These are phyloP conservation scores for Drosophila percnosoma DNA, from an alignment of 2,888 invertebrate genomes.

Conservation along the genomic window DNA sequence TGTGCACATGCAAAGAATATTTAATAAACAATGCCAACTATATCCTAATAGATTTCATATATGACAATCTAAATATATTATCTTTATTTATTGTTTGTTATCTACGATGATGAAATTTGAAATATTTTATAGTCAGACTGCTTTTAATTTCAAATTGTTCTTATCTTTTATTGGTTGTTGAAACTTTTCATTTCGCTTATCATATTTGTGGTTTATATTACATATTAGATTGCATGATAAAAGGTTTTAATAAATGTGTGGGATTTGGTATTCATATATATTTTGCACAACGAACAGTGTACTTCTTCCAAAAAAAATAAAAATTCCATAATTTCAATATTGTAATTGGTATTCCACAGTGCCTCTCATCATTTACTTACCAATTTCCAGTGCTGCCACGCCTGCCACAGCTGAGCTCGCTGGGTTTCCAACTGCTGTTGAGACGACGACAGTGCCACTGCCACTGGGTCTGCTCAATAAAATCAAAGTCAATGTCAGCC, in stretches of 20 bases:
- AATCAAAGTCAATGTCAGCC: constrained; percentile 82
- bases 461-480: constrained; percentile 64
- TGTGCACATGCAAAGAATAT: constrained; percentile 41
- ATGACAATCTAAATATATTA: neutral
- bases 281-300: neutral
- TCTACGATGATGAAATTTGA: neutral
- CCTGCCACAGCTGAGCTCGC: constrained; percentile 33
- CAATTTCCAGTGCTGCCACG: constrained; percentile 73
- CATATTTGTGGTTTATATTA: neutral
- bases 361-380: constrained; percentile 64
- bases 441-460: constrained; percentile 20
- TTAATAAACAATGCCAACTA: constrained; percentile 36
- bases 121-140: neutral
- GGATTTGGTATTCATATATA: neutral
- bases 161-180: neutral
- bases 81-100: neutral
- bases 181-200: neutral
- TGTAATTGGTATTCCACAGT: constrained; percentile 15
- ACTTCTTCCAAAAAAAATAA: neutral
- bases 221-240: neutral
- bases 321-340: neutral
- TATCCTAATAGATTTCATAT: constrained; percentile 32
- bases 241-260: neutral
- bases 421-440: constrained; percentile 37
- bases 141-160: neutral